Evolutionary conservation across 1,140 invertebrate species (phyloP).

Genomic region (Bombus superbus): DNA sequence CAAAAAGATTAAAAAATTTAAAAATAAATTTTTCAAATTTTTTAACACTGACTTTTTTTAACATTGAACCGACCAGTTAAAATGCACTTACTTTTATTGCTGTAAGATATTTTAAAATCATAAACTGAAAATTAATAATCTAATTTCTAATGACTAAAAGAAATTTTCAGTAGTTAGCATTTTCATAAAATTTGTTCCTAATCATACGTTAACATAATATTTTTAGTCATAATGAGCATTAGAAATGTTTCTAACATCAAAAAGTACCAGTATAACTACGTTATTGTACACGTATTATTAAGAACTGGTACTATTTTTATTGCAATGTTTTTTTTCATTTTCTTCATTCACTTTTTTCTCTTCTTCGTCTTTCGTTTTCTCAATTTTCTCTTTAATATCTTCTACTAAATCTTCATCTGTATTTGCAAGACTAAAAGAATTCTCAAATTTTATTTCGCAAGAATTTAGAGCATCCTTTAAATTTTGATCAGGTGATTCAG

Average conservation of each 20-base stretch:
- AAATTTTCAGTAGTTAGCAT: background rate
- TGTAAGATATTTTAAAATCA: background rate
- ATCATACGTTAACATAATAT: constrained; percentile 18
- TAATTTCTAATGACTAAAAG: background rate
- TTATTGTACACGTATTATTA: constrained; percentile 6
- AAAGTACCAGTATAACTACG: background rate
- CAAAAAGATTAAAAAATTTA: background rate
- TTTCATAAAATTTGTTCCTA: background rate
- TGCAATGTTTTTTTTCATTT: constrained; percentile 7
- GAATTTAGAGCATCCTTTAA: constrained; percentile 4
- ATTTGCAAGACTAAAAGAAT: constrained; percentile 30
- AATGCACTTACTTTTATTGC: background rate
- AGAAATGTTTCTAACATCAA: constrained; percentile 28
- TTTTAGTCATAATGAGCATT: constrained; percentile 6
- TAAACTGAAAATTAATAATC: constrained; percentile 9
- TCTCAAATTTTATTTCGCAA: constrained; percentile 31
- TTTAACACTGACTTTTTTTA: background rate
- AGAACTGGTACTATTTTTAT: constrained; percentile 19
- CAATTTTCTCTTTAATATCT: background rate
- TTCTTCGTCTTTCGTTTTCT: constrained; percentile 6
- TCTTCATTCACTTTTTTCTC: background rate
- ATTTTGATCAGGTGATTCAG: constrained; percentile 6
- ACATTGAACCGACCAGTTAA: background rate
- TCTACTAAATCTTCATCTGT: constrained; percentile 7
- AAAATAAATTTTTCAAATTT: background rate